Base-by-base conservation (phyloP, 2,113 vertebrate species). In the Lanius collurio region DNA sequence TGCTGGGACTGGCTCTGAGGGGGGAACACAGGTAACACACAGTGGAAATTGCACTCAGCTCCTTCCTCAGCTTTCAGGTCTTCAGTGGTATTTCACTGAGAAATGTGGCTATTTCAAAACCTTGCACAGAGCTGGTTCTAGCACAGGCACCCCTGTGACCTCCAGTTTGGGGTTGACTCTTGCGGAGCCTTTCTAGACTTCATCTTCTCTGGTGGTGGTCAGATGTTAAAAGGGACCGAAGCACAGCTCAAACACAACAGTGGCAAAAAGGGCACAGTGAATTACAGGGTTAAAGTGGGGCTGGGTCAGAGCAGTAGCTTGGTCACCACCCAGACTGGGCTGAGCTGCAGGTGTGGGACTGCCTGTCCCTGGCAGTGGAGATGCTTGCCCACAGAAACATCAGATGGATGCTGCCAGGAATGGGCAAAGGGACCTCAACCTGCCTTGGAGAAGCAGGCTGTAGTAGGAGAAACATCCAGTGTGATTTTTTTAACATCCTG, bases 21-120 rank as follows among this genome's bases (percentile, higher is more conserved):
- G 9, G 35, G 27, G 18, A 21, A 31, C 52, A 42, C 22, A 52
- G 35, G 13, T 9, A 18, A 49, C 4, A 5, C 1, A 8, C 0
- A 0, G 31, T 46, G 69, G 31, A 28, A 59, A 49, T 23, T 63
- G 33, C 7, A 7, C 53, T 82, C 70, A 55, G 75, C 10, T 80
- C 41, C 65, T 47, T 82, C 60, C 41, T 56, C 75, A 85, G n/a
- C 35, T 23, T 76, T 57, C 55, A 80, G 41, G 27, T 57, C 24
- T 42, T 80, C 9, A 74, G 46, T 1, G 1, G 42, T 15, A 23
- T 71, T 91, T 87, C 14, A 14, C 18, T 63, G 30, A 56, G n/a
- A 88, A 86, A 56, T 13, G 15, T 52, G 49, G 19, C 13, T 53
- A 6, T 33, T 90, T 60, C 67, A 37, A 42, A 86, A 33, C 19